Conservation (phyloP, 2,797 vertebrate species). For the Natrix natrix region DNA sequence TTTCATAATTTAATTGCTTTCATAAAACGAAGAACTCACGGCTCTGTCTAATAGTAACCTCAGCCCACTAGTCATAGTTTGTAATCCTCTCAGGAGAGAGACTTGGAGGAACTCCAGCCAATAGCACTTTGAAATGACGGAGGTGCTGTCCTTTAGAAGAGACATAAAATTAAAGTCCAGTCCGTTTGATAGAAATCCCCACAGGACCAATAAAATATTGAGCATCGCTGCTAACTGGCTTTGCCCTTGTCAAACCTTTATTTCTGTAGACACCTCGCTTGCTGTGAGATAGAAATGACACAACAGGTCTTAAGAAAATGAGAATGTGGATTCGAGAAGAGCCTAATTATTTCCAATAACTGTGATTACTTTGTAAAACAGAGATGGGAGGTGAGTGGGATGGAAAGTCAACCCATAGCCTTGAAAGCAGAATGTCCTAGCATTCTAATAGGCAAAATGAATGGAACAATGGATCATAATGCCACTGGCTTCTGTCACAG, state of each 20-base stretch:
- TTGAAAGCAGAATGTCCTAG: constrained; percentile 64
- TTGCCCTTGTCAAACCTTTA: constrained; percentile 69
- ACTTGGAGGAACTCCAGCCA: constrained; percentile 62
- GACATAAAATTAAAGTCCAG: constrained; percentile 66
- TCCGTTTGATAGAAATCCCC: constrained; percentile 66
- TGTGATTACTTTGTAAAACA: constrained; percentile 48
- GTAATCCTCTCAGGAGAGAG: constrained; percentile 59
- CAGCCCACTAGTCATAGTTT: constrained; percentile 52
- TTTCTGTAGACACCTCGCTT: constrained; percentile 36
- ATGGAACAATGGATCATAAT: constrained; percentile 51
- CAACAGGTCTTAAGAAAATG: constrained; percentile 57
- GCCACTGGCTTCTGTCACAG: constrained; percentile 61
- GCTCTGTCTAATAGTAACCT: constrained; percentile 45
- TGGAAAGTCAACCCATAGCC: constrained; percentile 55
- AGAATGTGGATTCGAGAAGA: constrained; percentile 58
- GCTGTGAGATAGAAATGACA: constrained; percentile 54
- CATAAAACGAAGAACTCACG: constrained; percentile 39
- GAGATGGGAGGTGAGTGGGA: neutral
- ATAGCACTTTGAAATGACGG: constrained; percentile 63
- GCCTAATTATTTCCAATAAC: constrained; percentile 64
- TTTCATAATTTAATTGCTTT: constrained; percentile 42
- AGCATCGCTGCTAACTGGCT: constrained; percentile 60
- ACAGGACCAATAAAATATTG: constrained; percentile 69
- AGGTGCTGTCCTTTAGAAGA: constrained; percentile 63
- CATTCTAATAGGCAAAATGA: constrained; percentile 68